phyloP scores from a whole-genome alignment of 2,888 invertebrate species.

The Hypolimnas misippus region DNA sequence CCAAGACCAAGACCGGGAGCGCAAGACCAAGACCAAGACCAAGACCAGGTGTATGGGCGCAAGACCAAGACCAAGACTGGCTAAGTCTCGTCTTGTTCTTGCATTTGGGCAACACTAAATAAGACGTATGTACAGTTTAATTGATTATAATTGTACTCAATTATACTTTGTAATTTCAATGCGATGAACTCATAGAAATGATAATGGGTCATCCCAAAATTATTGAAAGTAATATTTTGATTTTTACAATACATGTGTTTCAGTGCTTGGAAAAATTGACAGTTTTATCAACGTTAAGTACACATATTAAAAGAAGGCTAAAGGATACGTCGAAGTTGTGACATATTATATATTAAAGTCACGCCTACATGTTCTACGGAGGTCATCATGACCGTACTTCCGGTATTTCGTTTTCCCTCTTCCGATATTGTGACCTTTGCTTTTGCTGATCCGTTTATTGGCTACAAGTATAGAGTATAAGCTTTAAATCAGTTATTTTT shows the following conservation, averaged over 20 bases:
- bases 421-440: conserved; percentile 31
- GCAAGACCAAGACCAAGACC: too few species aligned
- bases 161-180: neutral
- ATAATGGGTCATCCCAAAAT: neutral
- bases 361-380: conserved; percentile 7
- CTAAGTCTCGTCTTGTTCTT: too few species aligned
- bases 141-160: neutral
- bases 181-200: neutral
- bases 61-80: too few species aligned
- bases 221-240: too few species aligned
- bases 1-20: too few species aligned
- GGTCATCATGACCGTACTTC: conserved; percentile 19
- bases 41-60: too few species aligned
- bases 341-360: neutral
- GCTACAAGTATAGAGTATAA: neutral
- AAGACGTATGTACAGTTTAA: neutral
- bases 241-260: too few species aligned
- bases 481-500: neutral
- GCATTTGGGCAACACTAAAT: too few species aligned
- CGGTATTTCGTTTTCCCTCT: conserved; percentile 29
- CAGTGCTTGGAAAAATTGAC: too few species aligned
- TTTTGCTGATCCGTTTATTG: conserved; percentile 10
- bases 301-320: too few species aligned
- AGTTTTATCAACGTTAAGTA: too few species aligned
- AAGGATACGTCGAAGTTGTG: neutral